Evolutionary conservation across 2,113 vertebrate species (phyloP), one percentile per base, ranked within the genome.

Genomic region (Prinia subflava): DNA sequence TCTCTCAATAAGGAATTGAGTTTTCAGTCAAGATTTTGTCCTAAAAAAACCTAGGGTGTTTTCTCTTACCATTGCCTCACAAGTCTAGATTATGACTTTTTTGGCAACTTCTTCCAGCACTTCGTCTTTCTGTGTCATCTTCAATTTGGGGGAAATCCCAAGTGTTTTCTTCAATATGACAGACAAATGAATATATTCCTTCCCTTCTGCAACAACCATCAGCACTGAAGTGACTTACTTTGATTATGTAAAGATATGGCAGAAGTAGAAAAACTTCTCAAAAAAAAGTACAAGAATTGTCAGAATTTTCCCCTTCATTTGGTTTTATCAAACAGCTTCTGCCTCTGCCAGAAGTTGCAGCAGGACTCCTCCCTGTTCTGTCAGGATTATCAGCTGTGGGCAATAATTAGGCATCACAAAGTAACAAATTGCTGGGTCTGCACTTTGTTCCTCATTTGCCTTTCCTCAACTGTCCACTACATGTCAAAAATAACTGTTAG

Each of bases 391-490:
- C 42, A 89, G 60, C 46, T 46, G 37, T 44, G 37, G 30, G 12
- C 19, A 39, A 14, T 82, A 76, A 92, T 92, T 79, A 62, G 60
- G 49, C n/a, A 76, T 12, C 28, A 76, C 25, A 42, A 75, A 68
- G n/a, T 37, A 78, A 62, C 42, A 85, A 62, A 87, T 87, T 91
- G 44, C 67, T 87, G 50, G 21, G 23, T 92, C 50, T 73, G 69
- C 80, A 37, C 17, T 83, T 92, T 33, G 39, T 56, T 86, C 49
- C 47, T 85, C 53, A 55, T 91, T 95, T 83, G 57, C 42, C 50
- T 95, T 91, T 73, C 35, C 75, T 93, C 52, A 64, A 6, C 56
- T 93, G 90, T 67, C 93, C 93, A 91, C 74, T 80, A 27, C 10
- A 11, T 87, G 71, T 89, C 77, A 91, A 77, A 96, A 91, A 67